Evolutionary conservation across 2,113 vertebrate genomes (phyloP).

Genomic region (Anser cygnoides): DNA sequence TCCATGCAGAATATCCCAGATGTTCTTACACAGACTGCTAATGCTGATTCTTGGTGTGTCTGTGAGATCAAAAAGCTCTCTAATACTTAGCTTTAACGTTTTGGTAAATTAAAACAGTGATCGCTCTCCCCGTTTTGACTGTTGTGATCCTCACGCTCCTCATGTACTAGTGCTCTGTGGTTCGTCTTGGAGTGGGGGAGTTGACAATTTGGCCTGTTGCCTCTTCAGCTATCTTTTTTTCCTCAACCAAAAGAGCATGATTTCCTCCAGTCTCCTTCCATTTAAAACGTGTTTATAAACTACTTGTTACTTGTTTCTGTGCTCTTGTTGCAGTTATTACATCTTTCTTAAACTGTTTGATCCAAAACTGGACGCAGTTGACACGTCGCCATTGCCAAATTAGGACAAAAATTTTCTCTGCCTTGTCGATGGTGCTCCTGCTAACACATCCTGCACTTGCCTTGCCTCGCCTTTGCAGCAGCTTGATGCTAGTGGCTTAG

Average conservation of each 20-base stretch:
- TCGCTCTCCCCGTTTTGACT: neutral
- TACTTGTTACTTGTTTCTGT: neutral
- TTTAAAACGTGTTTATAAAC: neutral
- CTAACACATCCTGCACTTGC: neutral
- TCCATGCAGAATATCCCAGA: neutral
- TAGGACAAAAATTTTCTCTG: slow-evolving; percentile 16
- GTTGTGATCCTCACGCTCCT: neutral
- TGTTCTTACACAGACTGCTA: neutral
- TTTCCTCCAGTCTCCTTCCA: neutral
- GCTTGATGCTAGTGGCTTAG: neutral
- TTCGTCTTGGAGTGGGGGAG: neutral
- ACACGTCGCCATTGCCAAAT: neutral
- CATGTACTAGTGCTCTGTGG: neutral
- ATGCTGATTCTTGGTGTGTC: neutral
- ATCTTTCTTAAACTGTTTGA: neutral
- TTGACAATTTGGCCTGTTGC: neutral
- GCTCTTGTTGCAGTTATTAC: neutral
- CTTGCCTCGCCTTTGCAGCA: neutral
- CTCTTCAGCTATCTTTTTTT: neutral
- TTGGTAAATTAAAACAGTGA: neutral
- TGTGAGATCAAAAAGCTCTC: neutral
- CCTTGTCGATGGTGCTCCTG: neutral
- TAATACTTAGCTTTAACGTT: neutral
- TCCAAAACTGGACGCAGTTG: neutral
- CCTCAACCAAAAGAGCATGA: neutral